Base-by-base conservation (phyloP, 2,797 vertebrate species). In the Naso thynnoides region DNA sequence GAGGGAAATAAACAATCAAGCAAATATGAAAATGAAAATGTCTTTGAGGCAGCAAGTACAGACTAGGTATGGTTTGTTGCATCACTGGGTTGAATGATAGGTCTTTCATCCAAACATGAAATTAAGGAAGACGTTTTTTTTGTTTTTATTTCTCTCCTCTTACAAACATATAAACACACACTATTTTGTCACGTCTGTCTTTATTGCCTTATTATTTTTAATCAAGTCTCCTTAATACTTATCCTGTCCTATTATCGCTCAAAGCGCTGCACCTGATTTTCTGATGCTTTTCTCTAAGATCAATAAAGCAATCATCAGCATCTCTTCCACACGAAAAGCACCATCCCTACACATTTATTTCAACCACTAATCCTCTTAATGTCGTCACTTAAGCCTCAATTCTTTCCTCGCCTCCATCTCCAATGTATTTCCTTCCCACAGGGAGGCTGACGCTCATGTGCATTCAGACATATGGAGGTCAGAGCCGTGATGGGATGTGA, bases 381-480 rank as follows among this genome's bases (percentile, higher is more conserved):
- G 14, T 39, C 15, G n/a, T 18, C n/a, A 24, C 21, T 59, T 52
- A 8, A n/a, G 10, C 36, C 4, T 58, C 42, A 6, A 33, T 24
- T 24, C 33, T 27, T 29, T 61, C 45, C 9, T 14, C 3, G 6
- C 54, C 27, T 52, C n/a, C 21, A 45, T 62, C 39, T 29, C 11
- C 15, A 0, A 19, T 45, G 26, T 0, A 14, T 68, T 65, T 57
- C 24, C 4, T 23, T 57, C n/a, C 64, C 48, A 21, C 15, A 58
- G 33, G 47, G 41, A 48, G n/a, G 13, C 29, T 59, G 41, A 48
- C 18, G 13, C 29, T 59, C 4, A 0, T 31, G 42, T 36, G 26
- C 36, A 27, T 9, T 6, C 21, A 60, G 69, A 72, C 44, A 38
- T n/a, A 61, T 60, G 31, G 44, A 79, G 75, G 67, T 75, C 70